These are phyloP conservation scores for Zosterops pallidus DNA, from an alignment of 2,113 vertebrate genomes.

Conservation along the genomic window DNA sequence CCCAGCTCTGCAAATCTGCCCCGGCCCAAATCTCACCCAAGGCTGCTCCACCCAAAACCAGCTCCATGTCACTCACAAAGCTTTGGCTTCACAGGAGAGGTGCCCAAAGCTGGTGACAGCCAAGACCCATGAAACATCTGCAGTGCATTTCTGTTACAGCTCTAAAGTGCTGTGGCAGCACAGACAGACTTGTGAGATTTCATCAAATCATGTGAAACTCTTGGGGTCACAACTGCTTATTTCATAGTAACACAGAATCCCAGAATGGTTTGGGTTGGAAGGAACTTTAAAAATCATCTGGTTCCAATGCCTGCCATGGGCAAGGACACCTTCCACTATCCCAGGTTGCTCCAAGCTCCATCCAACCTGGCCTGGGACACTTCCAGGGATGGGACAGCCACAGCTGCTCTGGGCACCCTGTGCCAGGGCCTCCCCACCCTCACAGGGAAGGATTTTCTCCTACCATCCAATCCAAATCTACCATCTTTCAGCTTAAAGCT, in stretches of 20 bases:
- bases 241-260: neutral
- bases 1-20: neutral
- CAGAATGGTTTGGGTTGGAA: neutral
- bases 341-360: fast-evolving
- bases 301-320: fast-evolving
- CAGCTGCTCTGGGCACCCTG: fast-evolving
- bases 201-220: neutral
- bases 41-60: neutral
- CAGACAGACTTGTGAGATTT: neutral
- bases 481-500: neutral
- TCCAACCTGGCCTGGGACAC: fast-evolving
- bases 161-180: fast-evolving
- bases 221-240: fast-evolving
- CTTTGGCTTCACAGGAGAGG: neutral
- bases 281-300: neutral
- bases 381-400: neutral
- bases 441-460: neutral
- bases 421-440: fast-evolving
- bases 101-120: fast-evolving
- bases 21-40: fast-evolving
- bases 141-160: neutral
- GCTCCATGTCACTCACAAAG: fast-evolving
- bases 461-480: neutral
- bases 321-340: neutral
- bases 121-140: neutral